Evolutionary conservation across 1,140 invertebrate species (phyloP), one percentile per base, ranked within the genome.

Genomic region (Halesus radiatus): DNA sequence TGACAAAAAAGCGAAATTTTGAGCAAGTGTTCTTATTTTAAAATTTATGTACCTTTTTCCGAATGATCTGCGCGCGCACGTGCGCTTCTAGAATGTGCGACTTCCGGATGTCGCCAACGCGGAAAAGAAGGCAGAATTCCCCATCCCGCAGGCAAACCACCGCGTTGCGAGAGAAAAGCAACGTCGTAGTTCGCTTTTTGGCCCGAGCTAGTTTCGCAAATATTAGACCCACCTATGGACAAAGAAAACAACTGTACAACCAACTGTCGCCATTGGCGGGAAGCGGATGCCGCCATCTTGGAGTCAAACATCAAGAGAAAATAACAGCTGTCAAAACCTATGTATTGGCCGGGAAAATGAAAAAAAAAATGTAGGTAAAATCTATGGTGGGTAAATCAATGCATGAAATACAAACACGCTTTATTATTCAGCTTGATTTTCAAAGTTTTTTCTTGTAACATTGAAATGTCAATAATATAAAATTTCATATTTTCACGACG

Each of bases 181-280:
- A 88, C 37, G 88, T 90, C 29, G 89, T 90, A 81, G 88, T 89
- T 85, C 89, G 88, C 84, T 90, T 90, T 87, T 90, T 90, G 84
- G 89, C 88, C 60, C 89, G 86, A 73, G 89, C 89, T 85, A 90
- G 86, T 88, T 90, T 90, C 83, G 88, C 88, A 85, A 90, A 90
- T 87, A 90, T 90, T 87, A 90, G 88, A 90, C 89, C 89, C 89
- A 90, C 89, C 89, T 90, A 89, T 84, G 88, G 87, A 90, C 87
- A 89, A 76, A 80, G 29, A 73, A 80, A 73, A 80, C 53, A 73
- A 22, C 66, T 60, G 50, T 58, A 45, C 22, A 32, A 64, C 58
- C 56, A 74, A 18, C 26, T 64, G 60, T 75, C 68, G 53, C 16
- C 8, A 29, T 32, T 45, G 29, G 29, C 60, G 76, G 77, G 54